Evolutionary conservation across 37 sponge, comb jelly and placozoan species (phyloP).

Genomic region (Mnemiopsis leidyi): DNA sequence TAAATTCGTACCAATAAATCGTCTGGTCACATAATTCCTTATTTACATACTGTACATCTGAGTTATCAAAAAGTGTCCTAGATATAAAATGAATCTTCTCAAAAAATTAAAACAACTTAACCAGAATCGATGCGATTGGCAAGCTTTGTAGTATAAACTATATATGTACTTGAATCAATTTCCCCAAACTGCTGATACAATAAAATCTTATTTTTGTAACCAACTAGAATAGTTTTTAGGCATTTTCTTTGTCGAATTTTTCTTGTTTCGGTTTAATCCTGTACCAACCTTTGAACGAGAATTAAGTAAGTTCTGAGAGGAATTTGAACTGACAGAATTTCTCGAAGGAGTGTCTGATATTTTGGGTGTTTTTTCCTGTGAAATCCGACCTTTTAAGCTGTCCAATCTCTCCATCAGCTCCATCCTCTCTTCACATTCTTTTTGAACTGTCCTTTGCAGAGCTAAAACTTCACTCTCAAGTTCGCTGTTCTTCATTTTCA

Average conservation of each 20-base stretch:
- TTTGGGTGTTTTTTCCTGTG: neutral
- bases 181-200: neutral
- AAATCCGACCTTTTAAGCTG: neutral
- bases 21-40: neutral
- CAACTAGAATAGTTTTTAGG: neutral
- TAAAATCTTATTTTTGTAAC: neutral
- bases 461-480: slow-evolving; percentile 1
- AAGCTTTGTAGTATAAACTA: too few species aligned
- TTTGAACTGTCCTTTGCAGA: slow-evolving; percentile 11
- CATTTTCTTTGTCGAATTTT: neutral
- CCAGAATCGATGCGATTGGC: too few species aligned
- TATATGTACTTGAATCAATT: too few species aligned
- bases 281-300: neutral
- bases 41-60: neutral
- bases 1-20: slow-evolving; percentile 4
- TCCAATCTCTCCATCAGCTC: neutral
- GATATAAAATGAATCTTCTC: neutral
- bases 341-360: neutral
- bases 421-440: slow-evolving; percentile 20
- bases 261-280: neutral
- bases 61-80: neutral
- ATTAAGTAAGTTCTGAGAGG: too few species aligned
- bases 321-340: neutral
- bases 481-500: neutral
- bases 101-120: neutral